Percentiles rank a stretch among this genome's conserved stretches.
Conservation (phyloP, 1,140 invertebrate species). For the Manduca sexta region DNA sequence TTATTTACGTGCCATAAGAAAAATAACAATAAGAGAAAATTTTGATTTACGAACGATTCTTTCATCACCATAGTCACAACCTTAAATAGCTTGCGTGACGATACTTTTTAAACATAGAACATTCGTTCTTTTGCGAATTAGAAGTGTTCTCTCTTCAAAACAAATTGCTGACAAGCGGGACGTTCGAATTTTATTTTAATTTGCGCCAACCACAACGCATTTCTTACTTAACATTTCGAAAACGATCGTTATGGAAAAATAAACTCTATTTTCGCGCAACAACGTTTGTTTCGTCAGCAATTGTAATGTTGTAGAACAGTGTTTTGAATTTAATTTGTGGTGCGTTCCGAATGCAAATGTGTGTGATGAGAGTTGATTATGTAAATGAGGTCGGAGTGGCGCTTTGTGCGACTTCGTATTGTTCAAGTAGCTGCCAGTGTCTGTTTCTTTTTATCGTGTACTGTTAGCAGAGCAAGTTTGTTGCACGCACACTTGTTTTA, state of each 20-base stretch:
- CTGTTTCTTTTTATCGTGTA: not conserved
- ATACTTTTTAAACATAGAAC: slow-evolving; percentile 66
- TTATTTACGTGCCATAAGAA: too few relatives aligned
- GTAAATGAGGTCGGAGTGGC: slow-evolving; percentile 45
- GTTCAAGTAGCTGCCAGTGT: slow-evolving; percentile 13
- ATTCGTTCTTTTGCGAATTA: slow-evolving; percentile 68
- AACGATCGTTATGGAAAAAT: slow-evolving; percentile 1
- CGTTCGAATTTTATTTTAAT: slow-evolving; percentile 50
- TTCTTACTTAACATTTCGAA: slow-evolving; percentile 1
- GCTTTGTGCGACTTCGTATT: slow-evolving; percentile 19
- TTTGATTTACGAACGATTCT: too few relatives aligned
- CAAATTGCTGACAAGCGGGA: slow-evolving; percentile 70
- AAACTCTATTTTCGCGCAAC: slow-evolving; percentile 7
- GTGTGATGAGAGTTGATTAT: slow-evolving; percentile 62
- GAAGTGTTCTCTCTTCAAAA: slow-evolving; percentile 70
- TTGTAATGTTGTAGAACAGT: slow-evolving; percentile 12
- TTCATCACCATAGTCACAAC: slow-evolving; percentile 21
- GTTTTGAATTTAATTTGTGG: slow-evolving; percentile 42
- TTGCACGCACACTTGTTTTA: too few relatives aligned
- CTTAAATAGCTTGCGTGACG: slow-evolving; percentile 57
- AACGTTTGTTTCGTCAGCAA: slow-evolving; percentile 7
- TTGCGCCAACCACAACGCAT: slow-evolving; percentile 43
- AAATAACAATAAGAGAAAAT: too few relatives aligned
- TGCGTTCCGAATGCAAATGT: slow-evolving; percentile 57
- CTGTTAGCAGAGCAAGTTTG: not conserved